These are phyloP conservation scores for Ophiodon elongatus DNA, from an alignment of 2,113 vertebrate genomes.

Conservation along the genomic window DNA sequence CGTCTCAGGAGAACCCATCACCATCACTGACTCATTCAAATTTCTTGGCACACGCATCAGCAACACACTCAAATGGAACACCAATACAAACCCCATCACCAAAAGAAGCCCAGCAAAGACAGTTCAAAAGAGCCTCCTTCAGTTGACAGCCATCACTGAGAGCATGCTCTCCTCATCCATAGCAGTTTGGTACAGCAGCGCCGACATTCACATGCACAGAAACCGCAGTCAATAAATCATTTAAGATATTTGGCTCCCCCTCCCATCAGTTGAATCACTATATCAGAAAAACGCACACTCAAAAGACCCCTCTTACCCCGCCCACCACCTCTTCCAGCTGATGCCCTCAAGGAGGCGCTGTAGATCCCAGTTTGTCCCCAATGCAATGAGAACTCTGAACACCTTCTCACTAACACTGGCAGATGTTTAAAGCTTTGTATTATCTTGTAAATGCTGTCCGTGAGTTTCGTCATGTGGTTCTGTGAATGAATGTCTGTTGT, in stretches of 20 bases:
- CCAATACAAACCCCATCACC: too few species aligned
- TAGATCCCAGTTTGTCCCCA: background rate
- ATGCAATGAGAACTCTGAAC: too few species aligned
- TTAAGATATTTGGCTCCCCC: background rate
- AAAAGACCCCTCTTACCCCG: background rate
- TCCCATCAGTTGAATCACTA: background rate
- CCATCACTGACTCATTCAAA: too few species aligned
- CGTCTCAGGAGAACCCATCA: too few species aligned
- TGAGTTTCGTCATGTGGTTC: too few species aligned
- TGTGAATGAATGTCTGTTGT: too few species aligned
- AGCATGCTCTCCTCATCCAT: background rate
- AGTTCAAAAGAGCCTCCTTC: background rate
- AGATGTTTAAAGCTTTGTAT: too few species aligned
- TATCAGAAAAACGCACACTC: background rate
- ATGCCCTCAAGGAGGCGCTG: background rate
- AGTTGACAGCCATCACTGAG: background rate
- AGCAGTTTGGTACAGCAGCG: background rate
- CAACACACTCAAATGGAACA: background rate
- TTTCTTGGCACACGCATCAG: too few species aligned
- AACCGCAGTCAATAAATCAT: background rate
- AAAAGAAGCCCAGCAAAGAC: background rate
- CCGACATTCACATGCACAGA: background rate
- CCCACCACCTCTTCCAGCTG: background rate
- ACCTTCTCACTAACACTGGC: too few species aligned
- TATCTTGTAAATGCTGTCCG: too few species aligned